phyloP scores from a whole-genome alignment of 2,888 invertebrate species.

The Melikaiella ostensackeni region DNA sequence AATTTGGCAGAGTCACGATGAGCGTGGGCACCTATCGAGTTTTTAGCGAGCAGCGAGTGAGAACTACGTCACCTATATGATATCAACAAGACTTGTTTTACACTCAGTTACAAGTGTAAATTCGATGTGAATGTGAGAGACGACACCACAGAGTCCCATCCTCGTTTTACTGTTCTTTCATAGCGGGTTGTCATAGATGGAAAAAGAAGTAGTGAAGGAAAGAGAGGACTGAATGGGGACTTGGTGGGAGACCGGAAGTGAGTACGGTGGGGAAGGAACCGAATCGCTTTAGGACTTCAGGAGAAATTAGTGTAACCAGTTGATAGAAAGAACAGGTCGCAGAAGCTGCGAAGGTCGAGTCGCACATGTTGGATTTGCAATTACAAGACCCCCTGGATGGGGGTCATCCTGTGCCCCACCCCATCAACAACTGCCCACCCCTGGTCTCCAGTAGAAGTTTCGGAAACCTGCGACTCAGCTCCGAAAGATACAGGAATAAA shows the following conservation, averaged over 20 bases:
- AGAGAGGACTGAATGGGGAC: neutral
- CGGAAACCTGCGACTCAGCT: conserved; percentile 61
- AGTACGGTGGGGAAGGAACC: conserved; percentile 41
- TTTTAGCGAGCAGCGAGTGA: neutral
- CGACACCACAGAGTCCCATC: neutral
- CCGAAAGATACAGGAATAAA: conserved; percentile 66
- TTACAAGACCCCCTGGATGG: conserved; percentile 60
- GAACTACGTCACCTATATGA: neutral
- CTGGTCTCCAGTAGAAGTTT: conserved; percentile 55
- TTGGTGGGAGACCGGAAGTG: conserved; percentile 42
- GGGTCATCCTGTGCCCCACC: conserved; percentile 57
- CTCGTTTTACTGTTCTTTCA: conserved; percentile 29
- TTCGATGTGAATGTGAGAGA: conserved; percentile 14
- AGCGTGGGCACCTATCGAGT: conserved; percentile 31
- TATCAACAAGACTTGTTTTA: conserved; percentile 1
- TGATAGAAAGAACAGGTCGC: conserved; percentile 26
- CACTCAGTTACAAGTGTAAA: conserved; percentile 6
- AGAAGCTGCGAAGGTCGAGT: conserved; percentile 31
- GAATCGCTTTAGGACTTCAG: conserved; percentile 40
- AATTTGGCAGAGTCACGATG: neutral
- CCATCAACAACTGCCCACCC: conserved; percentile 56
- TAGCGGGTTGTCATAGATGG: neutral
- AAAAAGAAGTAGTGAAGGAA: conserved; percentile 9
- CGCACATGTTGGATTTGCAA: conserved; percentile 64
- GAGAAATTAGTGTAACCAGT: conserved; percentile 41